Evolutionary conservation across 2,797 vertebrate genomes (phyloP), one percentile per base, ranked within the genome.

Genomic region (Sebastes diaconus): DNA sequence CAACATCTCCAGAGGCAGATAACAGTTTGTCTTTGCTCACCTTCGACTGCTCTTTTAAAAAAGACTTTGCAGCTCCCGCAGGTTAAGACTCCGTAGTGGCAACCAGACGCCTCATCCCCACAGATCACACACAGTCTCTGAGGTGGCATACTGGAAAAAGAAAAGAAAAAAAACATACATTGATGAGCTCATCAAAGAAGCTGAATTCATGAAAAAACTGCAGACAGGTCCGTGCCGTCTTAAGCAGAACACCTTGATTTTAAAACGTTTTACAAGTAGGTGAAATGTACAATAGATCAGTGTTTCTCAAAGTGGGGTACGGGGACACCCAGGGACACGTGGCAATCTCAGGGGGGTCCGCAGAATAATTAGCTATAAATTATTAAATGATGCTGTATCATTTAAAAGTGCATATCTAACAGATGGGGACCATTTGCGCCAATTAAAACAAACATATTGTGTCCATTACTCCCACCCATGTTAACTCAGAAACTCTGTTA

Each of bases 41-140:
- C 99, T 97, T 99, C 99, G 70, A 99, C 97, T 5, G 99, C 99
- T 91, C 99, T 96, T 93, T 99, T 99, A 92, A 99, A 99, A 95
- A 99, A 99, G 87, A 99, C 98, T 87, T 99, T 99, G 88, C 99
- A 99, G 92, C 99, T 99, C 70, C 98, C 98, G 71, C 98, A 99
- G 80, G 98, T 99, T 58, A 99, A 94, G 10, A 99, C 99, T 52
- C 98, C 98, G 32, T 99, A 99, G 86, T 99, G 99, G 84, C 98
- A 99, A 5, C 99, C 99, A 0, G 98, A 99, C 0, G 98, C 99
- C 88, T 99, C 98, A 74, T 99, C 99, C 1, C 97, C 96, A 18
- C 99, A 99, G 87, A 99, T 99, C 72, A 97, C 94, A 81, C 99
- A 99, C 77, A 95, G 94, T 91, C 99, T 98, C 94, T 98, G 98